These are phyloP conservation scores for Aelia acuminata DNA, from an alignment of 2,888 invertebrate species.

Conservation along the genomic window DNA sequence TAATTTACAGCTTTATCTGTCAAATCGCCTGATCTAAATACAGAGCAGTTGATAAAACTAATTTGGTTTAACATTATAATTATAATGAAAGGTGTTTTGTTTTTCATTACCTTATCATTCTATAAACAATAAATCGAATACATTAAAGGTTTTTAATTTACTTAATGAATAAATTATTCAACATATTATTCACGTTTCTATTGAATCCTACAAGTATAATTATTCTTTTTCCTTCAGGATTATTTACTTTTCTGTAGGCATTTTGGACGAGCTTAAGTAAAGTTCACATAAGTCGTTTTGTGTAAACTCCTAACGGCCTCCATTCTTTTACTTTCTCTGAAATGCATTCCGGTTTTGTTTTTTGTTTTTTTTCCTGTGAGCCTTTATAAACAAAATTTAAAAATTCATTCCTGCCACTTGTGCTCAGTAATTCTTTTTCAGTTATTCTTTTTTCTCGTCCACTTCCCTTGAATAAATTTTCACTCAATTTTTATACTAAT, in stretches of 20 bases:
- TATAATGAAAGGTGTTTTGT: too few species aligned
- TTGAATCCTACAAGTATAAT: neutral
- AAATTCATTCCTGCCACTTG: slow-evolving; percentile 3
- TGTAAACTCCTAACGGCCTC: neutral
- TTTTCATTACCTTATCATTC: too few species aligned
- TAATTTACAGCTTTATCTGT: neutral
- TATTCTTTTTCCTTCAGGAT: neutral
- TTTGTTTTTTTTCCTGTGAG: neutral
- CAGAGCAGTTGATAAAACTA: neutral
- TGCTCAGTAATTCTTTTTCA: neutral
- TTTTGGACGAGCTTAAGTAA: neutral
- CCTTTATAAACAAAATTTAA: neutral
- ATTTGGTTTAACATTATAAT: too few species aligned
- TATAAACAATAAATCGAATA: neutral
- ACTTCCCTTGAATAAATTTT: neutral
- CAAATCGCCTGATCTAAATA: neutral
- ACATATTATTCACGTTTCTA: neutral
- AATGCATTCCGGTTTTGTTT: neutral
- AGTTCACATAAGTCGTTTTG: neutral
- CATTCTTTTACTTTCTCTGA: neutral
- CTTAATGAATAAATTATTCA: neutral
- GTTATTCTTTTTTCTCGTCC: neutral
- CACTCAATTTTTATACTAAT: neutral
- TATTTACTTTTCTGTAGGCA: neutral
- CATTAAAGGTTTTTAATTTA: neutral